Conservation (phyloP, 2,888 invertebrate genomes). For the Plebejus argus region DNA sequence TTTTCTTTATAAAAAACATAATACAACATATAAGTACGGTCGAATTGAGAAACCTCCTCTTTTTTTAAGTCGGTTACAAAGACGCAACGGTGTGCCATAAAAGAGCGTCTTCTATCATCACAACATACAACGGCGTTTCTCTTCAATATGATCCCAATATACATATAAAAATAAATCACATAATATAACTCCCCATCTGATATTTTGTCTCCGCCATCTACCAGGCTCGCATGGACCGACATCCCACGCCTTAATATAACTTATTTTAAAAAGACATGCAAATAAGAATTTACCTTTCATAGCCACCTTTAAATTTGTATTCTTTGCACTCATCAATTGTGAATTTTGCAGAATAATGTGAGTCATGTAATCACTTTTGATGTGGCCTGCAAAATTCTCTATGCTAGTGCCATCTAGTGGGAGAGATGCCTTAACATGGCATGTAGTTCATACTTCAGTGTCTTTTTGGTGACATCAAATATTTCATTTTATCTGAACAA, state of each 20-base stretch:
- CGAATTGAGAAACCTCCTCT: no score
- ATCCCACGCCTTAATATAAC: background rate
- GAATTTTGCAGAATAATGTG: no score
- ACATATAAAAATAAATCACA: constrained; percentile 73
- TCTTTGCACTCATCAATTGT: no score
- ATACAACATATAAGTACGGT: no score
- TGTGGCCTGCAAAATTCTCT: background rate
- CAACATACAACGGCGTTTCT: background rate
- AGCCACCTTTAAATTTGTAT: no score
- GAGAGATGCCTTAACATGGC: background rate
- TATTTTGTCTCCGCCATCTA: constrained; percentile 25
- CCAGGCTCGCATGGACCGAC: background rate
- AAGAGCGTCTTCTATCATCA: background rate
- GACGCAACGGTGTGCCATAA: background rate
- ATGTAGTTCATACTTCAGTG: background rate
- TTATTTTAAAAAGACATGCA: background rate
- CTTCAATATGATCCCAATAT: constrained; percentile 45
- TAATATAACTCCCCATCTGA: constrained; percentile 53
- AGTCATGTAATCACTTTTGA: no score
- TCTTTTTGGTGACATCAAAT: background rate
- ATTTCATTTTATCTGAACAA: background rate
- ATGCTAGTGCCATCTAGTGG: background rate
- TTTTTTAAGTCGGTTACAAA: no score
- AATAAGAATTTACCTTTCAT: background rate
- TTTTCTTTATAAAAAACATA: no score